These are phyloP conservation scores for Ypsolopha sequella DNA, from an alignment of 2,888 invertebrate species.

Conservation along the genomic window DNA sequence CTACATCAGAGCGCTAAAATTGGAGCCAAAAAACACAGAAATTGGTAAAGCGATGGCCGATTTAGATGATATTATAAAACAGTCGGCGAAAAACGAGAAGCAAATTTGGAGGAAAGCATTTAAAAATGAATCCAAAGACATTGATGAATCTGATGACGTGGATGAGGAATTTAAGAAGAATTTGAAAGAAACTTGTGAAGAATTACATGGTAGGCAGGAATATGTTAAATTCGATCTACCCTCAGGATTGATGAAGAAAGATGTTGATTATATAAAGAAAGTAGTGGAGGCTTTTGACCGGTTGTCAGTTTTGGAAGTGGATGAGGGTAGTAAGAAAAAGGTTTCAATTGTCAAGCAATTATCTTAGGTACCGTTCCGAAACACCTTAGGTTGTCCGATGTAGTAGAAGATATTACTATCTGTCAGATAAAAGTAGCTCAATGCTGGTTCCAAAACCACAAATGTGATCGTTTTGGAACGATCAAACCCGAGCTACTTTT, in stretches of 20 bases:
- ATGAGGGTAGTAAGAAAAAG: slow-evolving; percentile 28
- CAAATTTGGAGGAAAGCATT: slow-evolving; percentile 48
- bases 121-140: slow-evolving; percentile 22
- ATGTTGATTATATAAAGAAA: slow-evolving; percentile 36
- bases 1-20: slow-evolving; percentile 47
- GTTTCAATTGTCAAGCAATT: slow-evolving; percentile 35
- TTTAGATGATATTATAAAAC: slow-evolving; percentile 30
- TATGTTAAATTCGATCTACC: slow-evolving; percentile 45
- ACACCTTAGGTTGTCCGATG: too few relatives aligned
- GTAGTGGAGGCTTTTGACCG: slow-evolving; percentile 31
- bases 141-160: slow-evolving; percentile 24
- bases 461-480: too few relatives aligned
- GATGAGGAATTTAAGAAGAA: slow-evolving; percentile 42
- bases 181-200: slow-evolving; percentile 42
- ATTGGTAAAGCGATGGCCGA: slow-evolving; percentile 37
- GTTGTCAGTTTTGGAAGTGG: slow-evolving; percentile 32
- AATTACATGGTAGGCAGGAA: slow-evolving; percentile 33
- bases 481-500: too few relatives aligned
- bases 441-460: too few relatives aligned
- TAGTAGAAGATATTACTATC: too few relatives aligned
- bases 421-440: too few relatives aligned
- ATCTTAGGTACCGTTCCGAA: too few relatives aligned
- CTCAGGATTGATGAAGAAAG: slow-evolving; percentile 28
- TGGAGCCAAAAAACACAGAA: slow-evolving; percentile 54
- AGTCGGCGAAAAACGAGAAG: slow-evolving; percentile 27